phyloP scores from a whole-genome alignment of 1,140 invertebrate species.

The Conus betulinus region DNA sequence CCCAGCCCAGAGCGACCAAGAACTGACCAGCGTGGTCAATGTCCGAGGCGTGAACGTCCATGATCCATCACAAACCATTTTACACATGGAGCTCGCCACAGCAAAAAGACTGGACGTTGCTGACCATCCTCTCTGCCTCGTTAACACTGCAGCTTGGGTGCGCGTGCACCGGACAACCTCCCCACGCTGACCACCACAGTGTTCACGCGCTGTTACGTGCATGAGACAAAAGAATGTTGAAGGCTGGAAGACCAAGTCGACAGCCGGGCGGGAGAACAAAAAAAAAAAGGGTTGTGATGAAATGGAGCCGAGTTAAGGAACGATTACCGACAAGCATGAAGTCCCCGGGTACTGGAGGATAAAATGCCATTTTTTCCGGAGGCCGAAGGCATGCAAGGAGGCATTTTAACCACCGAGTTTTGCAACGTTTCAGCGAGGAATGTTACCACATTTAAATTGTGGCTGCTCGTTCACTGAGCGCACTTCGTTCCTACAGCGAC shows the following conservation, averaged over 20 bases:
- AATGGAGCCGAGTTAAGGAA: slow-evolving; percentile 3
- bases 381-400: no score
- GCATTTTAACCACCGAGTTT: no score
- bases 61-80: no score
- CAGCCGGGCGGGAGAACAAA: not conserved
- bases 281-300: not conserved
- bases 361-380: not conserved
- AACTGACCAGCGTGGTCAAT: no score
- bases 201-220: not conserved
- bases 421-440: no score
- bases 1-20: no score
- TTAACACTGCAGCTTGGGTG: not conserved
- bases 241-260: not conserved
- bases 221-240: not conserved
- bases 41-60: no score
- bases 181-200: not conserved
- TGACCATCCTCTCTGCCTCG: not conserved
- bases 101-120: not conserved
- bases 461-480: no score
- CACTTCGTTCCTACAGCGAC: no score
- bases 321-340: not conserved
- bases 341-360: not conserved
- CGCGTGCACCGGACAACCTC: not conserved
- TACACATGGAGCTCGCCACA: no score
- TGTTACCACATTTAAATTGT: no score